phyloP scores from a whole-genome alignment of 2,888 invertebrate genomes.

The Drosophila anomelani region DNA sequence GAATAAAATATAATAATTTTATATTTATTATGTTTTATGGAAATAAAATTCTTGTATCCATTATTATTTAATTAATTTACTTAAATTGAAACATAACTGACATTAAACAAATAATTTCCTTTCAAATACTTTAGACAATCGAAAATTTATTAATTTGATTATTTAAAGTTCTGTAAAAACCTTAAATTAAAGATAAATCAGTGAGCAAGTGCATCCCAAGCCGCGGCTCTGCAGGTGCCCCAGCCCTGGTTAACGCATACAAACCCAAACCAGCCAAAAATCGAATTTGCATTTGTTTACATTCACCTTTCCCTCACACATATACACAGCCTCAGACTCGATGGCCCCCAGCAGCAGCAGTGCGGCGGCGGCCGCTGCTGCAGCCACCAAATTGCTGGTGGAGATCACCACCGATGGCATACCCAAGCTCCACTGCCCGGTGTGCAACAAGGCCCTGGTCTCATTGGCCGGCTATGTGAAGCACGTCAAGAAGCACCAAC shows the following conservation, averaged over 20 bases:
- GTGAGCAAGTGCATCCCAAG: conserved; percentile 5
- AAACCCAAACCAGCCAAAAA: conserved; percentile 27
- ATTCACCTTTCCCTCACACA: conserved; percentile 10
- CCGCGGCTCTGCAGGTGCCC: not conserved
- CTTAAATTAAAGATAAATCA: not conserved
- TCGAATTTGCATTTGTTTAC: conserved; percentile 38
- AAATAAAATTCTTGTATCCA: too few species aligned
- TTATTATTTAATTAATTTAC: not conserved
- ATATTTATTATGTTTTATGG: too few species aligned
- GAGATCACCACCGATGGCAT: conserved; percentile 82
- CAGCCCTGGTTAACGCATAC: conserved; percentile 31
- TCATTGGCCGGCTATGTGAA: conserved; percentile 83
- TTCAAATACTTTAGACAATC: not conserved
- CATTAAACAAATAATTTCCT: not conserved
- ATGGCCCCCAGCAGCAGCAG: conserved; percentile 27
- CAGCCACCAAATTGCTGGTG: conserved; percentile 75
- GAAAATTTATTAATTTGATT: not conserved
- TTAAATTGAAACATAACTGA: not conserved
- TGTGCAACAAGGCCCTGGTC: conserved; percentile 81
- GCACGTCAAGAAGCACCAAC: conserved; percentile 84
- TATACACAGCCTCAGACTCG: conserved; percentile 53
- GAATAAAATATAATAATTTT: too few species aligned
- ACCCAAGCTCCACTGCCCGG: conserved; percentile 82
- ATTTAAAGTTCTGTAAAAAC: not conserved
- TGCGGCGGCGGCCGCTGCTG: conserved; percentile 34